These are phyloP conservation scores for Poeciliopsis infans DNA, from an alignment of 2,797 vertebrate species.

Conservation along the genomic window DNA sequence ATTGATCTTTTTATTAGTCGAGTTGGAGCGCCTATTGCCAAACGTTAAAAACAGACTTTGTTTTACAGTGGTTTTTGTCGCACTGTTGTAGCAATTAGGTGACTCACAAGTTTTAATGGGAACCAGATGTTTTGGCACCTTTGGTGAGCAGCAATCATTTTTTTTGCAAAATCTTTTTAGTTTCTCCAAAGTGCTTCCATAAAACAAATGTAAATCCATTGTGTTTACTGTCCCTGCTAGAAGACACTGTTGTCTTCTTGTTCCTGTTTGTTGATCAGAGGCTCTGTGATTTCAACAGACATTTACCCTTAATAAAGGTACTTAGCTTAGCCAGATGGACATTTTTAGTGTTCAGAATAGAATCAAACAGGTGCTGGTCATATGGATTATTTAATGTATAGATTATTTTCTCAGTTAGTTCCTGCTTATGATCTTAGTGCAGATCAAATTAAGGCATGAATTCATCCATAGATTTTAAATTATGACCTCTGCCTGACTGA, in stretches of 20 bases:
- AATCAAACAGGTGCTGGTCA: constrained; percentile 1
- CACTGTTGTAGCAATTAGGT: constrained; percentile 13
- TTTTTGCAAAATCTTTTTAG: constrained; percentile 5
- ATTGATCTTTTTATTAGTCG: constrained; percentile 1
- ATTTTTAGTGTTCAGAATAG: background rate
- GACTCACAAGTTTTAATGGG: constrained; percentile 18
- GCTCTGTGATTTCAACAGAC: constrained; percentile 26
- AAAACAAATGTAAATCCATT: constrained; percentile 16
- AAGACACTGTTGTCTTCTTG: constrained; percentile 27
- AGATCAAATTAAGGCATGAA: background rate
- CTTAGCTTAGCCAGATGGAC: background rate
- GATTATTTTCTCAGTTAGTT: background rate
- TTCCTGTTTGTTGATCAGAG: constrained; percentile 16
- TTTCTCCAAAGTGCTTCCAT: constrained; percentile 19
- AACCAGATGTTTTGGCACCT: constrained; percentile 10
- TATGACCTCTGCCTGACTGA: constrained; percentile 40
- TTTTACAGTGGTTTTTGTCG: constrained; percentile 46
- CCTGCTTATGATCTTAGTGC: background rate
- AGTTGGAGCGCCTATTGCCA: constrained; percentile 12
- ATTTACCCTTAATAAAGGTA: background rate
- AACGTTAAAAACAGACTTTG: constrained; percentile 29
- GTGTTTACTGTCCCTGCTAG: constrained; percentile 22
- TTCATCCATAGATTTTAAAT: constrained; percentile 1
- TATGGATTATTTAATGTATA: background rate
- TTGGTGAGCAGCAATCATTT: constrained; percentile 9